phyloP scores from a whole-genome alignment of 1,140 invertebrate species.

The Sinella curviseta region DNA sequence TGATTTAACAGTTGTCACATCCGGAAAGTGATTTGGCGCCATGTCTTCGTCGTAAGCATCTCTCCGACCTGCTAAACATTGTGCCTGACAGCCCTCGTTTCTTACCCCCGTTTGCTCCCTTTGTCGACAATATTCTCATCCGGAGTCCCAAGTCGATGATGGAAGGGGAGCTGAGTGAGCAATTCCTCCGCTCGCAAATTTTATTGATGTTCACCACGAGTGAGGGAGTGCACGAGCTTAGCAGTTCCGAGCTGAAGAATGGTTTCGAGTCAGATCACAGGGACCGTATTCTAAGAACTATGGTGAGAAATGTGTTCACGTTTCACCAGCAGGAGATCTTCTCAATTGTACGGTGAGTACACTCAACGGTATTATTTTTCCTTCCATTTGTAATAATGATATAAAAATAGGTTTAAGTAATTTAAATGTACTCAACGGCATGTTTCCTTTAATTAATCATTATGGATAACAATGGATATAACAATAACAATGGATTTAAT shows the following conservation, averaged over 20 bases:
- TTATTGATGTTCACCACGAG: conserved; percentile 71
- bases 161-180: conserved; percentile 63
- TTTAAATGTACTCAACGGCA: no score
- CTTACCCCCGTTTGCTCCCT: conserved; percentile 65
- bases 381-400: no score
- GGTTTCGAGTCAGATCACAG: conserved; percentile 75
- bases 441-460: no score
- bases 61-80: conserved; percentile 64
- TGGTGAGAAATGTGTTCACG: conserved; percentile 80
- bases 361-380: no score
- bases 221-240: conserved; percentile 75
- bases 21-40: conserved; percentile 59
- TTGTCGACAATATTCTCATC: conserved; percentile 62
- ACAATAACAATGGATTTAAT: no score
- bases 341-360: conserved; percentile 88
- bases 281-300: conserved; percentile 72
- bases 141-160: conserved; percentile 65
- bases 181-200: conserved; percentile 68
- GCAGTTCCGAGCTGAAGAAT: conserved; percentile 71
- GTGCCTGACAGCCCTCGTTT: conserved; percentile 62
- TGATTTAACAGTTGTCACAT: no score
- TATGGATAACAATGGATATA: no score
- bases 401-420: no score
- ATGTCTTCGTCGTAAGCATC: conserved; percentile 62
- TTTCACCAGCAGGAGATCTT: conserved; percentile 91